These are phyloP conservation scores for Beroe ovata DNA, from an alignment of 37 sponge, comb jelly and placozoan species.

Conservation along the genomic window DNA sequence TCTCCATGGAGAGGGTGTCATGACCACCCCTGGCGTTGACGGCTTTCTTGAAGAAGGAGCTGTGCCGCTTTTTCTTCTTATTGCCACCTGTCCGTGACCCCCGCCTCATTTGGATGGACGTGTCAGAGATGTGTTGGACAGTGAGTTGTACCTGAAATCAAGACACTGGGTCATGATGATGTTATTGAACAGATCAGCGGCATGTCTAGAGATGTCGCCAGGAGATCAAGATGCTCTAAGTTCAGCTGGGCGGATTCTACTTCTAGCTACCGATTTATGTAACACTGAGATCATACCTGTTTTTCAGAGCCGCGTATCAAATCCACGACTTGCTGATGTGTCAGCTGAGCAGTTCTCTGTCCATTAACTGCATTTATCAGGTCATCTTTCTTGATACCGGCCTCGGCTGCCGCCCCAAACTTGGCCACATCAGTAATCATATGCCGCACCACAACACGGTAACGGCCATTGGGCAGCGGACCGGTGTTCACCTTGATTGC, in stretches of 20 bases:
- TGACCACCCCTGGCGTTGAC: neutral
- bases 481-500: conserved; percentile 90
- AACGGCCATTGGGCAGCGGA: neutral
- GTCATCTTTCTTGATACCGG: conserved; percentile 33
- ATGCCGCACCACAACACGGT: conserved; percentile 4
- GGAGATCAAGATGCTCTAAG: too few relatives aligned
- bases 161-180: too few relatives aligned
- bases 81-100: neutral
- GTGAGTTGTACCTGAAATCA: conserved; percentile 37
- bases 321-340: conserved; percentile 32
- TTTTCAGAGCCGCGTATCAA: neutral
- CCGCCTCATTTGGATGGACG: conserved; percentile 33
- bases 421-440: conserved; percentile 18
- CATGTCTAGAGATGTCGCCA: too few relatives aligned
- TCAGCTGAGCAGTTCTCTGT: neutral
- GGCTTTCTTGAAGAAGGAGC: conserved; percentile 55
- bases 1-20: conserved; percentile 36
- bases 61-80: conserved; percentile 61
- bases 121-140: conserved; percentile 20
- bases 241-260: too few relatives aligned
- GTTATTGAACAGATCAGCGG: too few relatives aligned
- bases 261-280: too few relatives aligned
- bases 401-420: conserved; percentile 33
- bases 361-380: conserved; percentile 49
- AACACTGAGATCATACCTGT: too few relatives aligned